A percentile compares a stretch with the other conserved stretches of the same genome.
Evolutionary conservation across 1,140 invertebrate genomes (phyloP).

Genomic region (Phymorhynchus buccinoides): DNA sequence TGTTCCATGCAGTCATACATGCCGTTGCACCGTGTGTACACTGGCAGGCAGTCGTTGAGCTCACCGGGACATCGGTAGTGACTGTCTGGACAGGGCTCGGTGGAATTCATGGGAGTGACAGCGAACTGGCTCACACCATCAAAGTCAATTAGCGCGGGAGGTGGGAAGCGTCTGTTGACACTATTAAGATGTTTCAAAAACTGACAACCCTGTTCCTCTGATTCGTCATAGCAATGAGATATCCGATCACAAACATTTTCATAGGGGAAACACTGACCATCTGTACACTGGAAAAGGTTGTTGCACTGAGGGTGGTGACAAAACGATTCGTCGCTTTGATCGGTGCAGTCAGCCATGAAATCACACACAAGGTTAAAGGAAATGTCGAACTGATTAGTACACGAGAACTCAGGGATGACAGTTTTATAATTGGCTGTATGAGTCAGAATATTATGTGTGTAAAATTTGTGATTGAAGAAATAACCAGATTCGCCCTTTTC

Average conservation of each 20-base stretch:
- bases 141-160: background rate
- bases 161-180: background rate
- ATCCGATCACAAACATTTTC: background rate
- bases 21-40: slow-evolving; percentile 17
- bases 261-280: background rate
- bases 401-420: background rate
- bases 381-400: background rate
- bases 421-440: background rate
- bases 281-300: background rate
- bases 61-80: background rate
- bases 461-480: background rate
- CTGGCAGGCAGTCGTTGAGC: background rate
- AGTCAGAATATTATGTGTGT: no score
- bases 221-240: background rate
- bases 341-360: background rate
- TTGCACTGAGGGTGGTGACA: background rate
- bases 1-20: background rate
- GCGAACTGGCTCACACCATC: background rate
- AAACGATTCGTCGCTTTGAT: background rate
- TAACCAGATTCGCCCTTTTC: no score
- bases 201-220: background rate
- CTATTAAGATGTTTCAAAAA: background rate
- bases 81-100: background rate
- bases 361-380: slow-evolving; percentile 15
- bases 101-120: background rate